Evolutionary conservation across 2,888 invertebrate genomes (phyloP), one percentile per base, ranked within the genome.

Genomic region (Heliconius ethilla): DNA sequence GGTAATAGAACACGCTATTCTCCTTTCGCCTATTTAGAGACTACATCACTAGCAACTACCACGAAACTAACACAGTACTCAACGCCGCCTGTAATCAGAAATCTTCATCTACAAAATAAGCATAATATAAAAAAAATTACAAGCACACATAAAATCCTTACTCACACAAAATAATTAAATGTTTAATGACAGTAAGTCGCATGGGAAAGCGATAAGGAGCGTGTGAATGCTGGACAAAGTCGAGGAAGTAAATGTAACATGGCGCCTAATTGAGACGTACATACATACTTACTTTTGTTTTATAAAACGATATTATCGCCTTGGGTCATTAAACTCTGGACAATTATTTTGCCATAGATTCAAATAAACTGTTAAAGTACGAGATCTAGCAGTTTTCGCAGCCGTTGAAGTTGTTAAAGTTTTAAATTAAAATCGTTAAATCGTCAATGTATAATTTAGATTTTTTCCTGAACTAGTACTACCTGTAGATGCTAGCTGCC

Each of bases 131-230:
- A 69, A 51, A 33, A 55, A n/a, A 55, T 9, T 11, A n/a, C 9
- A 59, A 22, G 29, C n/a, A 70, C 2, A n/a, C 11, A n/a, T 33
- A 3, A 27, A 74, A 40, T 63, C 4, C 40, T 25, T 25, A 27
- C 15, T 3, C 25, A 45, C 6, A 78, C 67, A 75, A 74, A 40
- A 73, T 80, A 82, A 81, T 81, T 79, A 79, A 70, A 70, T 74
- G 27, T 70, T 79, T 80, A 76, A 80, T 78, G 75, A 80, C 70
- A 63, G 75, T 66, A 81, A 81, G 80, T 81, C 81, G 74, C 76
- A 80, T 83, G 83, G 80, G 85, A 84, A 83, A 77, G 70, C 78
- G 83, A 83, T 82, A 81, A 75, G 67, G 59, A 82, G 75, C 84
- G 84, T 84, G 84, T 75, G 84, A 84, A 77, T 78, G 33, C 73